phyloP scores from a whole-genome alignment of 2,797 vertebrate species.

The Lithobates pipiens region DNA sequence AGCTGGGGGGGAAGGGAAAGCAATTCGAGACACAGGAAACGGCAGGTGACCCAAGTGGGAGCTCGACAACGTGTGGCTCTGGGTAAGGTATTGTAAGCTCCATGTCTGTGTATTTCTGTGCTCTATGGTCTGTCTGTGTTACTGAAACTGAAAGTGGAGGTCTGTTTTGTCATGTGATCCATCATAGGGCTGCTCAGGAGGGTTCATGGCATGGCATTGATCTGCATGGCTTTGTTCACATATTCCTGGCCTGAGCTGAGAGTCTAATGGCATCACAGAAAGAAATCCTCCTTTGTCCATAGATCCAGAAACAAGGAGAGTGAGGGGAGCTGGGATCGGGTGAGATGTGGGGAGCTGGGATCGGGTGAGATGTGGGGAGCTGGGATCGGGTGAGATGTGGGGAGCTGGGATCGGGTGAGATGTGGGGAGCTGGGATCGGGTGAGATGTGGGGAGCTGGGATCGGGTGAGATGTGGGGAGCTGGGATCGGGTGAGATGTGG shows the following conservation, averaged over 20 bases:
- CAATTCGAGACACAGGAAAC: neutral
- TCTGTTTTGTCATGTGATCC: neutral
- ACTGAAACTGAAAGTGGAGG: neutral
- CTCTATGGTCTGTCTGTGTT: neutral
- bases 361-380: too few relatives aligned
- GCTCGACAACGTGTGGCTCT: neutral
- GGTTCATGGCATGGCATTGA: neutral
- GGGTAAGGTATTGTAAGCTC: neutral
- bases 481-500: too few relatives aligned
- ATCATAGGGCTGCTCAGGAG: neutral
- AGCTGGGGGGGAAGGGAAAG: neutral
- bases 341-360: too few relatives aligned
- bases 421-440: too few relatives aligned
- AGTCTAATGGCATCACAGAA: too few relatives aligned
- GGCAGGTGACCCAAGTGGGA: slow-evolving; percentile 21
- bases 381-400: too few relatives aligned
- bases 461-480: too few relatives aligned
- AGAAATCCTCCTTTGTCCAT: too few relatives aligned
- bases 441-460: too few relatives aligned
- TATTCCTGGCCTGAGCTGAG: neutral
- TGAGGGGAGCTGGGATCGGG: too few relatives aligned
- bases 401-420: too few relatives aligned
- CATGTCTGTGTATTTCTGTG: neutral
- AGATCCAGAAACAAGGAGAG: too few relatives aligned
- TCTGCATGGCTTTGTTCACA: neutral